Conservation (phyloP, 2,888 invertebrate genomes). For the Ochropacha duplaris region DNA sequence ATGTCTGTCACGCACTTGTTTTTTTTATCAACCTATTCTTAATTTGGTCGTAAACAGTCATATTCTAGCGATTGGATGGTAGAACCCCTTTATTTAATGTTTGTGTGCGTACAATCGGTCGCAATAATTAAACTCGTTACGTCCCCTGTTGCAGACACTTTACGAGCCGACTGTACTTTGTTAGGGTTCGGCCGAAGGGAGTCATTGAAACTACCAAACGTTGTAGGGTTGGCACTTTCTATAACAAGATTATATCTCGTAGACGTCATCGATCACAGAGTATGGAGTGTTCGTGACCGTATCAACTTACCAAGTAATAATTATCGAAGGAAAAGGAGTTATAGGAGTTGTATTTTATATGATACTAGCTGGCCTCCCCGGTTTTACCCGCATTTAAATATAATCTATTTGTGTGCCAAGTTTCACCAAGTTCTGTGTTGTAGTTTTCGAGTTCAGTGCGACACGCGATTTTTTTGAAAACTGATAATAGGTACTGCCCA, state of each 20-base stretch:
- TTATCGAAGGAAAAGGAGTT: neutral
- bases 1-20: too few species aligned
- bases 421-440: too few species aligned
- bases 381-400: too few species aligned
- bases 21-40: too few species aligned
- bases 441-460: too few species aligned
- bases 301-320: neutral
- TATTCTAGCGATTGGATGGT: neutral
- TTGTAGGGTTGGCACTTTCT: neutral
- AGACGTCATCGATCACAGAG: neutral
- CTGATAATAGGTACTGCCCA: too few species aligned
- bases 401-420: too few species aligned
- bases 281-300: neutral
- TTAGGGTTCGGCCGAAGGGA: conserved; percentile 6
- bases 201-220: conserved; percentile 2
- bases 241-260: neutral
- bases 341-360: too few species aligned
- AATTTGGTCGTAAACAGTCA: too few species aligned
- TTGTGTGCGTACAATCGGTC: conserved; percentile 21
- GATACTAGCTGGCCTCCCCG: too few species aligned
- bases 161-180: conserved; percentile 30
- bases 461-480: too few species aligned
- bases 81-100: neutral
- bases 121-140: conserved; percentile 50
- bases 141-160: conserved; percentile 31